A percentile compares a stretch with the other conserved stretches of the same genome.
Evolutionary conservation across 2,888 invertebrate species (phyloP).

Genomic region (Acrobasis consociella): DNA sequence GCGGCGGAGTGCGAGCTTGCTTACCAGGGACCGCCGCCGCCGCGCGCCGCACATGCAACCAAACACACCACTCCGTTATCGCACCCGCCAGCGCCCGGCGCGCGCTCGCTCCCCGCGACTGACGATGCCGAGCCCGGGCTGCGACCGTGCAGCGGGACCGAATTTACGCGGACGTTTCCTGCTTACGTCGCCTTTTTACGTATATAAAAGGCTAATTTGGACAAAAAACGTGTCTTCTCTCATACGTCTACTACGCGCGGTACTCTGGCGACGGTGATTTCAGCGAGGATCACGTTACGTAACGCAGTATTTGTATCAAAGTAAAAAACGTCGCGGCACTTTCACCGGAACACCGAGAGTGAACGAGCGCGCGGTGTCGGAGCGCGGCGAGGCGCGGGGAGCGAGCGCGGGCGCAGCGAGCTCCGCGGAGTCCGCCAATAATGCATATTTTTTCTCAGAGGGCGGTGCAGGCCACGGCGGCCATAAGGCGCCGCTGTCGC

Average conservation of each 20-base stretch:
- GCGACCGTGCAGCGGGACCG: no score
- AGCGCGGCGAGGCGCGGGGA: neutral
- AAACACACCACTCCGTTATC: conserved; percentile 61
- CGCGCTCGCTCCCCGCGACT: conserved; percentile 15
- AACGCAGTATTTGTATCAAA: no score
- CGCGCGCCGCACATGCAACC: conserved; percentile 68
- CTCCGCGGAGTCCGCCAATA: conserved; percentile 47
- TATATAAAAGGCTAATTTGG: no score
- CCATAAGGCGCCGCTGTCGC: neutral
- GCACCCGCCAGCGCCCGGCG: conserved; percentile 30
- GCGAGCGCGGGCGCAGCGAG: conserved; percentile 14
- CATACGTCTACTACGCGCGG: no score
- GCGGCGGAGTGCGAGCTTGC: conserved; percentile 51
- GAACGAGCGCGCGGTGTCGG: no score
- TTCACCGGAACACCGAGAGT: no score
- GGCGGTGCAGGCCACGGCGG: neutral
- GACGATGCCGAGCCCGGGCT: conserved; percentile 8
- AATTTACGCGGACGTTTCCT: no score
- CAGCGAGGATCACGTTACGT: no score
- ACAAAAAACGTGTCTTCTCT: no score
- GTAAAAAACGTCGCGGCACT: no score
- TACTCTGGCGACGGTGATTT: no score
- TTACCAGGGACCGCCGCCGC: conserved; percentile 55
- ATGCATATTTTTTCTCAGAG: conserved; percentile 74
- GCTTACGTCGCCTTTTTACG: no score